Percentiles rank a stretch among this genome's conserved stretches.
phyloP scores from a whole-genome alignment of 2,113 vertebrate species.

The Pheucticus melanocephalus region DNA sequence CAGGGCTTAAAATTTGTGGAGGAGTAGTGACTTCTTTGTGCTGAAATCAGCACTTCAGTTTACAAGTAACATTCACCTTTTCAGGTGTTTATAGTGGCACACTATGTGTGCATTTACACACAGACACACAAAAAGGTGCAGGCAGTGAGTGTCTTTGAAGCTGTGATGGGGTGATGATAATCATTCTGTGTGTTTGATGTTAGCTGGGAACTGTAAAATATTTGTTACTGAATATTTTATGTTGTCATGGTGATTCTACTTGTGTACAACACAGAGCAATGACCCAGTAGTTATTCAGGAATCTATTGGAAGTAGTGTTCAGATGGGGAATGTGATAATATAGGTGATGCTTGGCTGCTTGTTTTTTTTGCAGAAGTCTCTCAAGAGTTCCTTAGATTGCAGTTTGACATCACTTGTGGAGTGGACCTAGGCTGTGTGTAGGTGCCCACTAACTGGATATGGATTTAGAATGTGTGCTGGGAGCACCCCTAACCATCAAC shows the following conservation, averaged over 20 bases:
- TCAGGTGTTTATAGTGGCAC: conserved; percentile 35
- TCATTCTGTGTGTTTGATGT: conserved; percentile 67
- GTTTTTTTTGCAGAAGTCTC: neutral
- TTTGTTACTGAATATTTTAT: conserved; percentile 9
- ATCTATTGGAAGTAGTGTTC: neutral
- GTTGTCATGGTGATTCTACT: conserved; percentile 16
- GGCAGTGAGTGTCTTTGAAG: conserved; percentile 67
- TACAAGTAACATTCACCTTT: neutral
- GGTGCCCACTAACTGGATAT: neutral
- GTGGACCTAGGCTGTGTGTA: neutral
- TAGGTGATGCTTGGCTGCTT: neutral
- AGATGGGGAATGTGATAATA: neutral
- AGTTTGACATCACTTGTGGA: neutral
- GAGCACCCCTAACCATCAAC: neutral
- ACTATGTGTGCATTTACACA: neutral
- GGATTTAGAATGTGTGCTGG: neutral
- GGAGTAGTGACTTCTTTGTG: neutral
- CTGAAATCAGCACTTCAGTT: neutral
- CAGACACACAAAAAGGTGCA: neutral
- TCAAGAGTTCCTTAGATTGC: neutral
- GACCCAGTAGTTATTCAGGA: neutral
- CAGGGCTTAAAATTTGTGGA: neutral
- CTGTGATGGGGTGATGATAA: conserved; percentile 68
- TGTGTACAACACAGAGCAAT: neutral
- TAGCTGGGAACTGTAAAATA: conserved; percentile 11